These are phyloP conservation scores for Ceratitis capitata DNA, from an alignment of 1,140 invertebrate genomes.

Conservation along the genomic window DNA sequence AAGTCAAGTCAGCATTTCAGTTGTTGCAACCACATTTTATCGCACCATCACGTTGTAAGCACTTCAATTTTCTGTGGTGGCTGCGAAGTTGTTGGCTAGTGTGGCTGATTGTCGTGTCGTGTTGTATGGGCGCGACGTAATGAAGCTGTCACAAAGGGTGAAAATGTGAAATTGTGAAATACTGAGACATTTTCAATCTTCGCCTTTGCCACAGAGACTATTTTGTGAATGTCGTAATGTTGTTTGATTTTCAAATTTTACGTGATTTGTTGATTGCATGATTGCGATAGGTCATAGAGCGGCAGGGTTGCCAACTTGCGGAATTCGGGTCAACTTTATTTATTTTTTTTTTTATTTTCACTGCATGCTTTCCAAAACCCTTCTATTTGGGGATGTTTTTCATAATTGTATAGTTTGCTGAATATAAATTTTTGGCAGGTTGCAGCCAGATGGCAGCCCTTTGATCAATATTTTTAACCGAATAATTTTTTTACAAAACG, in stretches of 20 bases:
- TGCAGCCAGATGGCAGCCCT: not conserved
- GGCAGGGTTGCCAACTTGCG: not conserved
- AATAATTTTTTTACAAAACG: not conserved
- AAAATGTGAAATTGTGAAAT: not conserved
- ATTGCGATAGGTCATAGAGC: not conserved
- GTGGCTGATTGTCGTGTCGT: not conserved
- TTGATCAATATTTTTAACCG: not conserved
- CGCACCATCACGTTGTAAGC: not conserved
- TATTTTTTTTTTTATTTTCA: not conserved
- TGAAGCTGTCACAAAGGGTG: conserved; percentile 28
- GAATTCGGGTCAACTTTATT: not conserved
- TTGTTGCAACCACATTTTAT: conserved; percentile 19
- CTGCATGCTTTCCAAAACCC: too few relatives aligned
- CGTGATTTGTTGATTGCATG: not conserved
- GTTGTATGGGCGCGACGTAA: not conserved
- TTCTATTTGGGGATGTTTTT: too few relatives aligned
- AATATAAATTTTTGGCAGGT: too few relatives aligned
- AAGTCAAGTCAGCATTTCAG: not conserved
- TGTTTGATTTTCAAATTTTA: conserved; percentile 1
- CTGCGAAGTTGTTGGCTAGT: not conserved
- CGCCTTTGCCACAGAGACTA: not conserved
- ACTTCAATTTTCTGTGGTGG: not conserved
- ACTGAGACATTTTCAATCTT: conserved; percentile 27
- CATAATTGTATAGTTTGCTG: too few relatives aligned
- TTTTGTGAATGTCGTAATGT: not conserved